These are phyloP conservation scores for Strigops habroptila DNA, from an alignment of 2,113 vertebrate species.

Conservation along the genomic window DNA sequence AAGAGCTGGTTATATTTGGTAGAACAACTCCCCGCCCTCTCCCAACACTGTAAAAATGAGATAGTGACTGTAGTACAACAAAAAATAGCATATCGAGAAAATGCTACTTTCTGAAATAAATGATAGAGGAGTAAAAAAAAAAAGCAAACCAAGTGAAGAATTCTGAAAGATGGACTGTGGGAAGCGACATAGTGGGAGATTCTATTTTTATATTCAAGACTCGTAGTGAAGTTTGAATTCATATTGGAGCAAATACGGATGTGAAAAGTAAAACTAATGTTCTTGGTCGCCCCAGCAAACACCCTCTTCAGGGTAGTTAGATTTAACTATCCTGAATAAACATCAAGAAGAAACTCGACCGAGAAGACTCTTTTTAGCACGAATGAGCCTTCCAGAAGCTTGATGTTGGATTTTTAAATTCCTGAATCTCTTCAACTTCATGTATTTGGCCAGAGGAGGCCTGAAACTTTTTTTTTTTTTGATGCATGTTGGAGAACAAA, in stretches of 20 bases:
- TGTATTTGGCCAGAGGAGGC: background rate
- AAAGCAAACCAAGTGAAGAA: background rate
- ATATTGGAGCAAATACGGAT: background rate
- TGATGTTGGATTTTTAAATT: background rate
- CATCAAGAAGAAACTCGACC: background rate
- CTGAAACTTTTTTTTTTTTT: background rate
- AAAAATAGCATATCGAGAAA: background rate
- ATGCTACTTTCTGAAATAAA: background rate
- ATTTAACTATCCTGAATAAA: background rate
- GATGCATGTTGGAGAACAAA: background rate
- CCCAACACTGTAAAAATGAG: constrained; percentile 38
- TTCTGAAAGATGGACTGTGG: background rate
- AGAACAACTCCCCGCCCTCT: constrained; percentile 35
- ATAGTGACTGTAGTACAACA: constrained; percentile 18
- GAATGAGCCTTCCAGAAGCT: background rate
- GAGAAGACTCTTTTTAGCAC: background rate
- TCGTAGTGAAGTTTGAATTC: background rate
- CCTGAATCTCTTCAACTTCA: background rate
- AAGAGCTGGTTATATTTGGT: constrained; percentile 48
- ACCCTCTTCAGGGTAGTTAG: background rate
- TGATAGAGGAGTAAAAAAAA: background rate
- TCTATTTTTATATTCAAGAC: background rate
- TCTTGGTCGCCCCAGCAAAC: background rate
- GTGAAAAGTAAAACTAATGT: background rate
- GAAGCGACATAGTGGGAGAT: background rate